Evolutionary conservation across 2,113 vertebrate species (phyloP), one percentile per base, ranked within the genome.

Genomic region (Tricholaema leucomelas): DNA sequence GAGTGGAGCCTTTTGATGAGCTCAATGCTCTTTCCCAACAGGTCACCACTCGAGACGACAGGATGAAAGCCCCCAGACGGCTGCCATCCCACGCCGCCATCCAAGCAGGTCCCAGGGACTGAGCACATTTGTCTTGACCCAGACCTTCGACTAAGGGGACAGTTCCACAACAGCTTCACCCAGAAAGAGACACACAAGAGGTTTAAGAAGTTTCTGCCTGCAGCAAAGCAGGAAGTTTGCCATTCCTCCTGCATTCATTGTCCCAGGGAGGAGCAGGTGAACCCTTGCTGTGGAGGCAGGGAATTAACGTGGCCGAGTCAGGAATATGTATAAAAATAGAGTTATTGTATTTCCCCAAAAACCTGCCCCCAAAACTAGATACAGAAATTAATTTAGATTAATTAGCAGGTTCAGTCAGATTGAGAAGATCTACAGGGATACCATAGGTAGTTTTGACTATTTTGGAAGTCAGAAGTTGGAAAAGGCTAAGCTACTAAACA

Each of bases 21-120:
- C 69, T 73, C 21, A 20, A 31, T 0, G 1, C 25, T 61, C 12
- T 1, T 48, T 78, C 66, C 70, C 75, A 63, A 6, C 52, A 33
- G 12, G 14, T 48, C 2, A 0, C 20, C 25, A 46, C 18, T 25
- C 5, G 1, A 7, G n/a, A 23, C 1, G 28, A 36, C 16, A 67
- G 60, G 27, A 48, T 21, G 46, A 69, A 59, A 0, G 0, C 21
- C 40, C 76, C 73, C 6, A 17, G 79, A 64, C 0, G 0, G 18
- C 33, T 82, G 18, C 31, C 36, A 20, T 46, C 56, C 40, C 55
- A 35, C 24, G 0, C 2, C 20, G 33, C 16, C n/a, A 48, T 13
- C 35, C 52, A 31, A 25, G 12, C 40, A 33, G 25, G 14, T 66
- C 35, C 36, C 66, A 65, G 33, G 21, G 30, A 5, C 23, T 54